phyloP scores from a whole-genome alignment of 2,113 vertebrate species.

The Odocoileus hemionus region DNA sequence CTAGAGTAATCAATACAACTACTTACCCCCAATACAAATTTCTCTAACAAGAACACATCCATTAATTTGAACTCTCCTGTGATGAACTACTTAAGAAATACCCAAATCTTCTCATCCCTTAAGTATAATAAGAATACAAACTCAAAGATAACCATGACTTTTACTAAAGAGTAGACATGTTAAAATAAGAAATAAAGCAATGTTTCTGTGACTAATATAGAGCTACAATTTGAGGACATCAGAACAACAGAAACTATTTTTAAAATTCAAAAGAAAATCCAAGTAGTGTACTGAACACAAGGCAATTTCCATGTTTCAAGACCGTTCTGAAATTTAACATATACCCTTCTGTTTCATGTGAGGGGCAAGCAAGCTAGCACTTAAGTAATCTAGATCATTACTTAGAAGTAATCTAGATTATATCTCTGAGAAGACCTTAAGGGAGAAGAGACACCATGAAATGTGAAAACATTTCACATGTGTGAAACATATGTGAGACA shows the following conservation, averaged over 20 bases:
- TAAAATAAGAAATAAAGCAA: background rate
- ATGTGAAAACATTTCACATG: background rate
- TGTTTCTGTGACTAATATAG: background rate
- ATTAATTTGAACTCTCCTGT: background rate
- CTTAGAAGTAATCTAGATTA: background rate
- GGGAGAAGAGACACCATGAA: background rate
- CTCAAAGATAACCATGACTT: background rate
- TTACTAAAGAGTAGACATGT: background rate
- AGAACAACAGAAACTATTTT: background rate
- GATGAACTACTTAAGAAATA: background rate
- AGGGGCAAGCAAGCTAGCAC: background rate
- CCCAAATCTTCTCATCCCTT: background rate
- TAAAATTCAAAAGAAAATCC: background rate
- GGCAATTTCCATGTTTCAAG: background rate
- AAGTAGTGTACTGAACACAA: background rate
- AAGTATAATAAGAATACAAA: background rate
- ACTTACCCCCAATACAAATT: background rate
- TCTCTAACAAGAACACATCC: background rate
- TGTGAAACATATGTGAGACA: no score
- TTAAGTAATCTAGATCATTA: background rate
- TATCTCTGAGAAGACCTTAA: background rate
- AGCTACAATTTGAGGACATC: background rate
- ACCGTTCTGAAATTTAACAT: slow-evolving; percentile 1
- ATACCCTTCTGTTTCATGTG: background rate
- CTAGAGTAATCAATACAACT: background rate